Conservation (phyloP, 2,888 invertebrate species). For the Chorisops tibialis region DNA sequence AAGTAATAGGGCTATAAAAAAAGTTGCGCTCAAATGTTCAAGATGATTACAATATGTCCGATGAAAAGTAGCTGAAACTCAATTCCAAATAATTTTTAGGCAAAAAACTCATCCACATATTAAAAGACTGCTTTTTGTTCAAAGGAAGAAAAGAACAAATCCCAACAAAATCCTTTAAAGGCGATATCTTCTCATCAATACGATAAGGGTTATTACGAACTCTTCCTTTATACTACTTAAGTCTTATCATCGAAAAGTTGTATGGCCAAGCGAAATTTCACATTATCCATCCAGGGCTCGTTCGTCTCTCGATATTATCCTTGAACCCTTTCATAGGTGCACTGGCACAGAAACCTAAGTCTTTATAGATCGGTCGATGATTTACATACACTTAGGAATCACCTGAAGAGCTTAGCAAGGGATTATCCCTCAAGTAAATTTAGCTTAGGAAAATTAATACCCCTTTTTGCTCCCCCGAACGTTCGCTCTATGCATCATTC, state of each 20-base stretch:
- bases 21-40: too few relatives aligned
- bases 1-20: too few relatives aligned
- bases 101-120: too few relatives aligned
- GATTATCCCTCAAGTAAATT: constrained; percentile 40
- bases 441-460: constrained; percentile 40
- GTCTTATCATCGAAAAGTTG: constrained; percentile 2
- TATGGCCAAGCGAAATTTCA: neutral
- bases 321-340: constrained; percentile 1
- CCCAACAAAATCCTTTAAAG: neutral
- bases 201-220: neutral
- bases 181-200: neutral
- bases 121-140: too few relatives aligned
- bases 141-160: too few relatives aligned
- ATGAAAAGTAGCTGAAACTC: too few relatives aligned
- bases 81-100: too few relatives aligned
- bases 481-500: too few relatives aligned
- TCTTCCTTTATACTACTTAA: neutral
- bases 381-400: constrained; percentile 32
- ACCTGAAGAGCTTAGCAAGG: constrained; percentile 37
- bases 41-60: too few relatives aligned
- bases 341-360: constrained; percentile 12
- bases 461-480: constrained; percentile 28
- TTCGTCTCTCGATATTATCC: neutral
- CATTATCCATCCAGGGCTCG: neutral
- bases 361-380: constrained; percentile 27